Percentiles rank a stretch among this genome's conserved stretches.
These are phyloP conservation scores for Cavia porcellus DNA, from an alignment of 2,113 vertebrate species.

Conservation along the genomic window DNA sequence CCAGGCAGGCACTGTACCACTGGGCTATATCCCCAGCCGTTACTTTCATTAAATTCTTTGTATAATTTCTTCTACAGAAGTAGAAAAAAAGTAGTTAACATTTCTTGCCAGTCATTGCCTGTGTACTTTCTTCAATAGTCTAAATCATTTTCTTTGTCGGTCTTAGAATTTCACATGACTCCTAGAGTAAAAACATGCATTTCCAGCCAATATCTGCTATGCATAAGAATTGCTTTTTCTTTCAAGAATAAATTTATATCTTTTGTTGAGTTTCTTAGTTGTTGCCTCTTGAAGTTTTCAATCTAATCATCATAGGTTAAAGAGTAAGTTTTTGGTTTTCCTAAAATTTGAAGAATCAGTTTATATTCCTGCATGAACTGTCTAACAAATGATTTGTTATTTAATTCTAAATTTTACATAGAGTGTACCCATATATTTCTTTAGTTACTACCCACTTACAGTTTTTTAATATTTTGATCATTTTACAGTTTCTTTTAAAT, in stretches of 20 bases:
- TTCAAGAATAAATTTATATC: background rate
- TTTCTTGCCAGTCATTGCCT: background rate
- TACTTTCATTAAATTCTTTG: background rate
- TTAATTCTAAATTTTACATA: conserved; percentile 19
- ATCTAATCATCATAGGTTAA: background rate
- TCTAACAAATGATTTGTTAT: background rate
- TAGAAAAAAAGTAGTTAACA: background rate
- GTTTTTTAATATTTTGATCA: conserved; percentile 28
- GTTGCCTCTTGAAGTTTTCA: conserved; percentile 29
- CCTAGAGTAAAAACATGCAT: background rate
- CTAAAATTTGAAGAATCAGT: conserved; percentile 26
- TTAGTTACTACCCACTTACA: background rate
- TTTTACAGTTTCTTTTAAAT: conserved; percentile 22
- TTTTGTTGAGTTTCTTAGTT: conserved; percentile 48
- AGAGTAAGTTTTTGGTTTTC: background rate
- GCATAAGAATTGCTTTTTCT: background rate
- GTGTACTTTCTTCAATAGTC: background rate
- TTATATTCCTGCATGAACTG: background rate
- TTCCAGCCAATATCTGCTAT: background rate
- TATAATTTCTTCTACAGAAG: background rate
- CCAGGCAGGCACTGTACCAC: too few relatives aligned
- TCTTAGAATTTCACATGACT: background rate
- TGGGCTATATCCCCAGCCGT: too few relatives aligned
- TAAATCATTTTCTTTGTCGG: background rate
- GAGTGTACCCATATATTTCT: background rate